Conservation (phyloP, 2,113 vertebrate species). For the Xiphophorus hellerii region DNA sequence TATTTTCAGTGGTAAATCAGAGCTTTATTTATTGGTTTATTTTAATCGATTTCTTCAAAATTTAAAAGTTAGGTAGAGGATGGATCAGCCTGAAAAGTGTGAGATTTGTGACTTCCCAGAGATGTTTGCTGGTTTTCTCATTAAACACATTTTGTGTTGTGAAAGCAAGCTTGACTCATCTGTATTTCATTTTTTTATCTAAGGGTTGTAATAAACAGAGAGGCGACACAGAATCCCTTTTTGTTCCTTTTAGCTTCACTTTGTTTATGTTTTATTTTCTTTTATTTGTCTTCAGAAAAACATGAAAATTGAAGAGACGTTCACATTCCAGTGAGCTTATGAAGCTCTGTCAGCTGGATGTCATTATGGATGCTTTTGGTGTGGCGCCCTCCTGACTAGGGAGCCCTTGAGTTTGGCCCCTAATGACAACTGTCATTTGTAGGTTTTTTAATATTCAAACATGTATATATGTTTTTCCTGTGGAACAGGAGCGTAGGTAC, state of each 20-base stretch:
- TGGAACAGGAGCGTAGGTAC: conserved; percentile 47
- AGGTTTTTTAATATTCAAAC: not conserved
- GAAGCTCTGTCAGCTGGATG: conserved; percentile 70
- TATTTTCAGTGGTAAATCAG: no score
- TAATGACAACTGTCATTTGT: conserved; percentile 57
- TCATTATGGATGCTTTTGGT: conserved; percentile 69
- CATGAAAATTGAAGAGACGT: conserved; percentile 31
- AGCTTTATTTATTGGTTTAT: conserved; percentile 12
- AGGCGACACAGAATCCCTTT: conserved; percentile 1
- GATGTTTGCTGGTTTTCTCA: not conserved
- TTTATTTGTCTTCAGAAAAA: conserved; percentile 46
- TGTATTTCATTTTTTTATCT: conserved; percentile 13
- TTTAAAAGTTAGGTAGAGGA: conserved; percentile 11
- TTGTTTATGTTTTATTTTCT: conserved; percentile 15
- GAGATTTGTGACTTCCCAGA: conserved; percentile 3
- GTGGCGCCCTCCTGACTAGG: conserved; percentile 31
- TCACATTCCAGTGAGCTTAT: conserved; percentile 58
- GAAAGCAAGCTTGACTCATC: conserved; percentile 26
- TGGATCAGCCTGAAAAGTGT: conserved; percentile 12
- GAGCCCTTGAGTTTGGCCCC: conserved; percentile 34
- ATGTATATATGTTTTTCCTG: not conserved
- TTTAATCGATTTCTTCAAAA: conserved; percentile 48
- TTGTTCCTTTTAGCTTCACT: not conserved
- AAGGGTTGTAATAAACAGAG: conserved; percentile 15
- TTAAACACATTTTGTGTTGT: conserved; percentile 8